Evolutionary conservation across 2,797 vertebrate species (phyloP).

Genomic region (Spinus olivaceus): DNA sequence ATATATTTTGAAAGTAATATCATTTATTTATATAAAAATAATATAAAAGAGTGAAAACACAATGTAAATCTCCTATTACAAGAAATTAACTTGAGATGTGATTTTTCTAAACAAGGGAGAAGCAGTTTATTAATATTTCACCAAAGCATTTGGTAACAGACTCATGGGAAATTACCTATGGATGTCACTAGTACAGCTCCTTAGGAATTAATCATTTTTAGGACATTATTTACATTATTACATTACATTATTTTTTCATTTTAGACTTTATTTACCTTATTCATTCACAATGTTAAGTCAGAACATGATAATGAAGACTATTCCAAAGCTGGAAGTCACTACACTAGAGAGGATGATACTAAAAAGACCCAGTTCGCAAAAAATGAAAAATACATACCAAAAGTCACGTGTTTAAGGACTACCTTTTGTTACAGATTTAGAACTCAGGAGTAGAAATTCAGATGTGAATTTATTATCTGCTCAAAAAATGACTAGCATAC

Average conservation of each 20-base stretch:
- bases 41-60: not conserved
- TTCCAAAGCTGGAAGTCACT: not conserved
- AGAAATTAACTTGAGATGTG: not conserved
- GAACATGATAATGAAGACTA: not conserved
- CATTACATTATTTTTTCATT: too few relatives aligned
- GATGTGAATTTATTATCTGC: not conserved
- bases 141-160: not conserved
- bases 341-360: not conserved
- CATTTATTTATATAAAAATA: not conserved
- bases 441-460: not conserved
- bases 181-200: not conserved
- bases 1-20: not conserved
- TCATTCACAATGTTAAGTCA: not conserved
- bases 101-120: not conserved
- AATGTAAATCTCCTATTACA: not conserved
- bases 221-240: not conserved
- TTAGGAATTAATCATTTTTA: not conserved
- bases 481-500: not conserved
- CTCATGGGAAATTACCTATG: not conserved
- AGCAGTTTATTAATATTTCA: not conserved
- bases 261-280: not conserved
- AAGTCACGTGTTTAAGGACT: not conserved
- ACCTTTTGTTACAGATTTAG: not conserved
- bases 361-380: not conserved
- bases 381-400: not conserved